Conservation (phyloP, 2,888 invertebrate species). For the Coleophora flavipennella region DNA sequence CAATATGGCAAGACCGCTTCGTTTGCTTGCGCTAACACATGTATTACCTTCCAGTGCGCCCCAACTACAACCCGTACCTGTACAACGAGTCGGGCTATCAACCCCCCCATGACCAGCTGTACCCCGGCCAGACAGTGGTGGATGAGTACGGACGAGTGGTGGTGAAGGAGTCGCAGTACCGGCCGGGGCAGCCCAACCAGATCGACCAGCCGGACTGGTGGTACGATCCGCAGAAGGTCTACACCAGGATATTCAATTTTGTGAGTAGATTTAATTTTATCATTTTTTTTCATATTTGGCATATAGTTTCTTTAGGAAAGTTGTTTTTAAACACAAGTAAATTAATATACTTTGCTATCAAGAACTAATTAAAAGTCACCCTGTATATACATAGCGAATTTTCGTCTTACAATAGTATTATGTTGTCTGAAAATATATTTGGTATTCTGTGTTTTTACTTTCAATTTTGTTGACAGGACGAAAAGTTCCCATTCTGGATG, state of each 20-base stretch:
- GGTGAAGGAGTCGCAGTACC: slow-evolving; percentile 18
- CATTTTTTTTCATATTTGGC: no score
- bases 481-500: slow-evolving; percentile 87
- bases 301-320: no score
- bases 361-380: no score
- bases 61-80: slow-evolving; percentile 56
- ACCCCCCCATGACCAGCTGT: slow-evolving; percentile 23
- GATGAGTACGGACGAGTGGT: slow-evolving; percentile 32
- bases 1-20: no score
- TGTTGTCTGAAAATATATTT: neutral
- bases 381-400: no score
- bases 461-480: slow-evolving; percentile 64
- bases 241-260: slow-evolving; percentile 84
- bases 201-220: slow-evolving; percentile 69
- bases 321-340: no score
- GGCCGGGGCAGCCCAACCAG: slow-evolving; percentile 62
- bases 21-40: no score
- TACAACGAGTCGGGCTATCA: slow-evolving; percentile 48
- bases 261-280: slow-evolving; percentile 49
- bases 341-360: no score
- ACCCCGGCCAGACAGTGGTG: slow-evolving; percentile 19
- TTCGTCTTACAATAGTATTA: neutral
- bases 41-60: slow-evolving; percentile 35
- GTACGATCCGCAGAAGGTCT: slow-evolving; percentile 67
- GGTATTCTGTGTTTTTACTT: neutral